Evolutionary conservation across 1,140 invertebrate species (phyloP).

Genomic region (Zophobas morio): DNA sequence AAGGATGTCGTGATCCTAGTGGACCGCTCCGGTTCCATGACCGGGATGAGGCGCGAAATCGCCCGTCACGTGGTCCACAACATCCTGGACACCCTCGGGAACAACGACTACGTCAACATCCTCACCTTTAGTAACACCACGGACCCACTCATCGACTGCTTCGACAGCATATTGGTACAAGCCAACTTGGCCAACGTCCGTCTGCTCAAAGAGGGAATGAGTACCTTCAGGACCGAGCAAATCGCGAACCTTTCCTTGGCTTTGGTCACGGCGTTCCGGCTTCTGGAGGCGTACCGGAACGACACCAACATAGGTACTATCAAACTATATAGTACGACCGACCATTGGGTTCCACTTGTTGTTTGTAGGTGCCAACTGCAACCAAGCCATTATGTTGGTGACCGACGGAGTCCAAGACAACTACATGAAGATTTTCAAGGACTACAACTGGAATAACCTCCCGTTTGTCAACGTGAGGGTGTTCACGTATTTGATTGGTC

Average conservation of each 20-base stretch:
- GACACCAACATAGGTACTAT: constrained; percentile 55
- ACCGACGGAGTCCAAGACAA: constrained; percentile 91
- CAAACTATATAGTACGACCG: background rate
- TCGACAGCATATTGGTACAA: constrained; percentile 83
- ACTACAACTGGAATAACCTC: constrained; percentile 79
- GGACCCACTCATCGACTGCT: constrained; percentile 88
- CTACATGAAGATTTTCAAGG: constrained; percentile 85
- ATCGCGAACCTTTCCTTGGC: constrained; percentile 97
- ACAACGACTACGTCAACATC: constrained; percentile 96
- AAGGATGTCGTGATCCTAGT: constrained; percentile 93
- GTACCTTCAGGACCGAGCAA: constrained; percentile 83
- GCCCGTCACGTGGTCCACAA: constrained; percentile 89
- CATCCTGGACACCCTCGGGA: constrained; percentile 92
- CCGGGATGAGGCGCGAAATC: constrained; percentile 87
- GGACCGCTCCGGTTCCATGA: constrained; percentile 94
- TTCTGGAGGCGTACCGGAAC: constrained; percentile 68
- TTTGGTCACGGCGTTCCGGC: constrained; percentile 90
- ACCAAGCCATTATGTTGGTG: constrained; percentile 93
- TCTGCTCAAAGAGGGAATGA: constrained; percentile 85
- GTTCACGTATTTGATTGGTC: constrained; percentile 89
- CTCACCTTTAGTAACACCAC: constrained; percentile 75
- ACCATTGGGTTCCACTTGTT: too few relatives aligned
- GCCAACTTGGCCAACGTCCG: constrained; percentile 92
- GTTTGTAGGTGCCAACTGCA: constrained; percentile 71
- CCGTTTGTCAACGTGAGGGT: constrained; percentile 81